Percentiles rank a stretch among this genome's conserved stretches.
These are phyloP conservation scores for Monoplex corrugatus DNA, from an alignment of 2,888 invertebrate species.

Conservation along the genomic window DNA sequence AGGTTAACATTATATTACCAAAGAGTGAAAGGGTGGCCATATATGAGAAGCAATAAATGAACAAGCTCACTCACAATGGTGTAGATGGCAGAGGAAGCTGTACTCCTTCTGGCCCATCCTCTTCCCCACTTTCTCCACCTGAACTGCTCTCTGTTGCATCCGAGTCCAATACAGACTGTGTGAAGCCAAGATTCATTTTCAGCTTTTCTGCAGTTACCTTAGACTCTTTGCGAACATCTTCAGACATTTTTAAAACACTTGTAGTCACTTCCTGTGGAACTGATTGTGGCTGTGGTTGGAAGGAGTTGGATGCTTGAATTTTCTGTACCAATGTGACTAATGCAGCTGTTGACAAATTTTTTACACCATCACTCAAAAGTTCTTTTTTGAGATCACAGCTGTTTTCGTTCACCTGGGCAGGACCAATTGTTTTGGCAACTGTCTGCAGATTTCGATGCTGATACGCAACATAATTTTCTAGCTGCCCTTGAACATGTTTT, in stretches of 20 bases:
- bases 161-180: slow-evolving; percentile 91
- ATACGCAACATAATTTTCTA: slow-evolving; percentile 89
- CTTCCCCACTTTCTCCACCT: slow-evolving; percentile 96
- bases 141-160: slow-evolving; percentile 97
- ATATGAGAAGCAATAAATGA: background rate
- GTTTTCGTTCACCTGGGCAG: slow-evolving; percentile 41
- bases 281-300: slow-evolving; percentile 55
- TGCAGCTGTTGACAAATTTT: slow-evolving; percentile 83
- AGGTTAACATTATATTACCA: too few species aligned
- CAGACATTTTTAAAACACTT: slow-evolving; percentile 71
- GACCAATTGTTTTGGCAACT: slow-evolving; percentile 70
- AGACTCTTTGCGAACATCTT: slow-evolving; percentile 83
- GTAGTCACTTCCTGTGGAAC: slow-evolving; percentile 56
- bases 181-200: slow-evolving; percentile 87
- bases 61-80: slow-evolving; percentile 59
- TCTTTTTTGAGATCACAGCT: slow-evolving; percentile 54
- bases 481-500: slow-evolving; percentile 90
- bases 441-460: slow-evolving; percentile 84
- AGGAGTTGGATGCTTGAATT: slow-evolving; percentile 80
- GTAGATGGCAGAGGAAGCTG: slow-evolving; percentile 54
- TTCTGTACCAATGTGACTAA: slow-evolving; percentile 85
- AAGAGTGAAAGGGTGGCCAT: background rate
- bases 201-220: slow-evolving; percentile 87
- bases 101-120: slow-evolving; percentile 83
- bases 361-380: slow-evolving; percentile 80